Evolutionary conservation across 2,113 vertebrate genomes (phyloP), one percentile per base, ranked within the genome.

Genomic region (Dendrocopos noguchii): DNA sequence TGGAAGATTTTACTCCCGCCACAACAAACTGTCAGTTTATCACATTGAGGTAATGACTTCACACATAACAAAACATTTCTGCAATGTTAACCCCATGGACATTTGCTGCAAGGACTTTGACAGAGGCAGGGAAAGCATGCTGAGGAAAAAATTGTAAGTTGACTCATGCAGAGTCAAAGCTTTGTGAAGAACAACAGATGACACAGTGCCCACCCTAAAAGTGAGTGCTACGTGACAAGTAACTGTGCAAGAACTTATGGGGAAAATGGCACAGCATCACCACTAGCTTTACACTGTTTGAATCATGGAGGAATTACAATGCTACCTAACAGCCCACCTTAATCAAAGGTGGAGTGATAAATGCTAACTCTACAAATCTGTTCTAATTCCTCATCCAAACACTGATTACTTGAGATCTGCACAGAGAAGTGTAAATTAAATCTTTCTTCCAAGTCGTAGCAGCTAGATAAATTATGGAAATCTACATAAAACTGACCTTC

Each of bases 11-110:
- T 91, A 15, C 85, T 76, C 65, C 70, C 78, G 46, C 80, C 93
- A 50, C 87, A 92, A 84, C 71, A 91, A 57, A 93, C 42, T 93
- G 85, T 65, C 80, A 92, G 87, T 92, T 95, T 89, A 95, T 91
- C 94, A 64, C 70, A 83, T 2, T 77, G 86, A 60, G 73, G 73
- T 93, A 90, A 88, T 6, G 25, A 77, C 79, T 91, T 53, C 60
- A 36, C 55, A 90, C 50, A 76, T 79, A 74, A 89, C 53, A 68
- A 87, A 95, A 96, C 12, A 73, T 55, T 87, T 95, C 87, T 90
- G 95, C 91, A 20, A 20, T 7, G 15, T 13, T 24, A 72, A 44
- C 33, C 67, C 67, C 82, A 75, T 4, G 71, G 46, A 65, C 10
- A 20, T 61, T 28, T 56, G 52, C 81, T 65, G 25, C 27, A 68